A percentile compares a stretch with the other conserved stretches of the same genome.
These are phyloP conservation scores for Vombatus ursinus DNA, from an alignment of 2,113 vertebrate genomes.

Conservation along the genomic window DNA sequence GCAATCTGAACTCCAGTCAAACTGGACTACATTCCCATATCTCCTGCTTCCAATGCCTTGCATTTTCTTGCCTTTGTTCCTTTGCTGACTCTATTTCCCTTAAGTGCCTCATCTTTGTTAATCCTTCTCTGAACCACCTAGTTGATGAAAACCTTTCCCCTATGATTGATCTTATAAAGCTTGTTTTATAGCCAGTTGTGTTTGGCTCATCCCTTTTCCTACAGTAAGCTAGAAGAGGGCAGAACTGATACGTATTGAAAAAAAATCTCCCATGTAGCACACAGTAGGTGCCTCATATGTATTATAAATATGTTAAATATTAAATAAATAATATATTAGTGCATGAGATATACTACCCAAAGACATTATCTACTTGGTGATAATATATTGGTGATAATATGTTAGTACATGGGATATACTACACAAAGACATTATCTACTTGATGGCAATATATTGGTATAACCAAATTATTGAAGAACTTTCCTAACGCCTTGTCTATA, in stretches of 20 bases:
- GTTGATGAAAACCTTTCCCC: neutral
- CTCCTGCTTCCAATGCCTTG: neutral
- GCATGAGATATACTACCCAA: neutral
- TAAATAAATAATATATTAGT: neutral
- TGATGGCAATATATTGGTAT: neutral
- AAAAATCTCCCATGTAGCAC: too few species aligned
- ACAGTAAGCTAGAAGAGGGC: neutral
- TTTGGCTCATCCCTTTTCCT: neutral
- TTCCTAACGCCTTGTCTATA: neutral
- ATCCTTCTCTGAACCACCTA: neutral
- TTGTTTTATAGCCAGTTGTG: neutral
- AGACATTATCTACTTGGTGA: neutral
- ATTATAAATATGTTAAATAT: neutral
- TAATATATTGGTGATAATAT: neutral
- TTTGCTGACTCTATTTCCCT: neutral
- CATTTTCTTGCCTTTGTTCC: neutral
- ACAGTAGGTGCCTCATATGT: neutral
- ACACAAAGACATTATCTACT: neutral
- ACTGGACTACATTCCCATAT: neutral
- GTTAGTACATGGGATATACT: neutral
- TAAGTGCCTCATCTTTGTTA: neutral
- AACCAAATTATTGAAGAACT: neutral
- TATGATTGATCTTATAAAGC: neutral
- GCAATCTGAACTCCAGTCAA: neutral
- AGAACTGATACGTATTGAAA: neutral